These are phyloP conservation scores for Hyposoter dolosus DNA, from an alignment of 2,888 invertebrate species.

Conservation along the genomic window DNA sequence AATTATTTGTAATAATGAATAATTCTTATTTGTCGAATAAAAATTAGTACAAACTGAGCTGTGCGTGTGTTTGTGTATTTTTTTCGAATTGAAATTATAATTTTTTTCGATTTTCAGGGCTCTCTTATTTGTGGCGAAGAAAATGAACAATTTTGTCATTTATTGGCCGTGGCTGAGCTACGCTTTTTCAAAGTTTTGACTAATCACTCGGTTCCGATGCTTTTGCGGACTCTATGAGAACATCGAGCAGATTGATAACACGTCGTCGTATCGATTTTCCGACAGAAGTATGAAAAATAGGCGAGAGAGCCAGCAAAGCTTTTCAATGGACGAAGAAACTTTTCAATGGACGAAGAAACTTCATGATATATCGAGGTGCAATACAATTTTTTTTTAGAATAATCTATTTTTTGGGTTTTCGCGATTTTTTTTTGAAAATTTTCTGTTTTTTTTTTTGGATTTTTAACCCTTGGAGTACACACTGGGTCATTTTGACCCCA, in stretches of 20 bases:
- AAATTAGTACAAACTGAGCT: slow-evolving; percentile 82
- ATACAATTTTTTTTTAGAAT: too few species aligned
- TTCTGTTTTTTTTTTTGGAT: too few species aligned
- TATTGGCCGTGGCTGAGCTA: too few species aligned
- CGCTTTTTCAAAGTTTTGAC: neutral
- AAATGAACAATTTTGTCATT: too few species aligned
- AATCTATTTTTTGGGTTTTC: too few species aligned
- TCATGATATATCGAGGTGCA: neutral
- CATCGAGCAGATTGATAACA: neutral
- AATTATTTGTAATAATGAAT: slow-evolving; percentile 82
- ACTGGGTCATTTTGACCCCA: too few species aligned
- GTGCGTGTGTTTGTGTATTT: neutral
- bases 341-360: neutral
- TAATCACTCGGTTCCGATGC: neutral
- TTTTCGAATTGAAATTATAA: too few species aligned
- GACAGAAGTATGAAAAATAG: neutral
- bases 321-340: neutral
- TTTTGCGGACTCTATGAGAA: neutral
- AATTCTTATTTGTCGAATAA: slow-evolving; percentile 84
- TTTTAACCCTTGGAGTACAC: too few species aligned
- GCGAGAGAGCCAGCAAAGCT: neutral
- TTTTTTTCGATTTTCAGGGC: slow-evolving; percentile 21
- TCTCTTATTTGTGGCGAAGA: too few species aligned
- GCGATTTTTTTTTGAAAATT: too few species aligned
- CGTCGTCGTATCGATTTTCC: neutral